Evolutionary conservation across 30 jellyfish, hydroid and myxozoan genomes (phyloP).

Genomic region (Rhopilema esculentum): DNA sequence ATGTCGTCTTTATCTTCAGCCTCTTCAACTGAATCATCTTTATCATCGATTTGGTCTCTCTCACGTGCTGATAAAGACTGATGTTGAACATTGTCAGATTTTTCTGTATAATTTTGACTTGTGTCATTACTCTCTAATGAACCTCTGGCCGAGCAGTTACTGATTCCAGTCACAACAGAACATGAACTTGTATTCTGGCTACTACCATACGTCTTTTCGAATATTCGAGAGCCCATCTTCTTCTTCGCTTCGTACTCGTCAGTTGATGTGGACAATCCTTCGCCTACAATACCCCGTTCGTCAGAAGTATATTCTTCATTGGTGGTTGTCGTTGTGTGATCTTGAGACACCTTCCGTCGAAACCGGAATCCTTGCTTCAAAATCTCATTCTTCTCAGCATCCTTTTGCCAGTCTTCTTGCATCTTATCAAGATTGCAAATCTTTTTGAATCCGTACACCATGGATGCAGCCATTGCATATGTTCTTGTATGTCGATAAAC

Average conservation of each 20-base stretch:
- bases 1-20: neutral
- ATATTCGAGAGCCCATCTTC: neutral
- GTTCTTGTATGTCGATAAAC: slow-evolving; percentile 75
- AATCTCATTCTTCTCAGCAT: slow-evolving; percentile 19
- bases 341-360: neutral
- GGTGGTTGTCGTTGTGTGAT: neutral
- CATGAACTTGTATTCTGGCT: neutral
- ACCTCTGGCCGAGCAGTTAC: neutral
- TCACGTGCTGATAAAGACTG: too few species aligned
- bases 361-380: slow-evolving; percentile 9
- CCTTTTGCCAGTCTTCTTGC: slow-evolving; percentile 28
- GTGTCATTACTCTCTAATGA: neutral
- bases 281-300: slow-evolving; percentile 26
- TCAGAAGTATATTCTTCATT: neutral
- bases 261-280: slow-evolving; percentile 30
- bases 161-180: too few species aligned
- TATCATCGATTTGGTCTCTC: neutral
- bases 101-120: too few species aligned
- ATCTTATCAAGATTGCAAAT: slow-evolving; percentile 48
- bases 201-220: neutral
- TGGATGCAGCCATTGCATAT: slow-evolving; percentile 69
- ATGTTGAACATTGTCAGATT: too few species aligned
- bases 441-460: slow-evolving; percentile 66
- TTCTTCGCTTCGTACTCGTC: neutral
- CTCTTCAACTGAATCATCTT: neutral